Evolutionary conservation across 2,113 vertebrate species (phyloP).

Genomic region (Lepidothrix coronata): DNA sequence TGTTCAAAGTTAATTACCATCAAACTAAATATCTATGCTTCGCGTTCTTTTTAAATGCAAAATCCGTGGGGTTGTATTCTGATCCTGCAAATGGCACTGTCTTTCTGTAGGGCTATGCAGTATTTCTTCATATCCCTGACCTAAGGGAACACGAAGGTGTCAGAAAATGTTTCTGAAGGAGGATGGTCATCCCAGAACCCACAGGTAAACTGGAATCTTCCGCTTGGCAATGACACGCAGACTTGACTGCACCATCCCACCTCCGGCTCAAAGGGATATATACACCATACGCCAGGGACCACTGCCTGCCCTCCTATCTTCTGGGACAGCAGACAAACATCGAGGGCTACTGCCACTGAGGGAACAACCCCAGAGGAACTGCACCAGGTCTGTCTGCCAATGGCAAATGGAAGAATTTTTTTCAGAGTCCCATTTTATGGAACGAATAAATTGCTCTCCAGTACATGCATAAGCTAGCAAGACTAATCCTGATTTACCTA

Average conservation of each 20-base stretch:
- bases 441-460: neutral
- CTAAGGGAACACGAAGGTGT: neutral
- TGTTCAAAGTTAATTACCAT: constrained; percentile 26
- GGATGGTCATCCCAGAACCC: neutral
- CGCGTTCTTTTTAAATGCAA: neutral
- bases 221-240: fast-evolving
- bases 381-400: neutral
- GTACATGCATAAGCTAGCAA: neutral
- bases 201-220: neutral
- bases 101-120: neutral
- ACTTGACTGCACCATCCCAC: neutral
- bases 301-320: neutral
- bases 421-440: neutral
- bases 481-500: neutral
- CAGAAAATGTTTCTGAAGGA: neutral
- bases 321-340: neutral
- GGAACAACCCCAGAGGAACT: neutral
- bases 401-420: neutral
- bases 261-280: neutral
- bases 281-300: fast-evolving
- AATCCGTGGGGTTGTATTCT: neutral
- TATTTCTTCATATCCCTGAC: neutral
- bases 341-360: neutral
- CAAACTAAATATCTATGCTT: neutral
- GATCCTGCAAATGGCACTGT: neutral